A percentile compares a stretch with the other conserved stretches of the same genome.
Evolutionary conservation across 2,797 vertebrate species (phyloP).

Genomic region (Amphiprion clarkii): DNA sequence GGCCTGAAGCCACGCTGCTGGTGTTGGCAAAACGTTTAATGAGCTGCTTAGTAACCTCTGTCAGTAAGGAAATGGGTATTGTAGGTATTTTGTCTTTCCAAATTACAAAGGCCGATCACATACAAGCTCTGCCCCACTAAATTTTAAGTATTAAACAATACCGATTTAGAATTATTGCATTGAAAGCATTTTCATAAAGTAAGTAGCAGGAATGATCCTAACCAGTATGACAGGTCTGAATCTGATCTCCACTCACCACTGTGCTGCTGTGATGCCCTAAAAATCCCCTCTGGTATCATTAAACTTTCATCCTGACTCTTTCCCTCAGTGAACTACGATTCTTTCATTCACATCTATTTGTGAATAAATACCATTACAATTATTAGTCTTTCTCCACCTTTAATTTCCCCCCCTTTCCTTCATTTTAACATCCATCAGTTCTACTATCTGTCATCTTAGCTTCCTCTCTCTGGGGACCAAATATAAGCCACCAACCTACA

Average conservation of each 20-base stretch:
- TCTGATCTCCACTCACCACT: constrained; percentile 35
- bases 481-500: constrained; percentile 21
- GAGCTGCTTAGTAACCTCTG: background rate
- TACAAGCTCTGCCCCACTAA: background rate
- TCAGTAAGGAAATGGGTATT: background rate
- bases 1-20: too few relatives aligned
- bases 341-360: constrained; percentile 21
- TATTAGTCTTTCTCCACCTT: constrained; percentile 21
- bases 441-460: constrained; percentile 35
- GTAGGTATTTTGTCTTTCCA: too few relatives aligned
- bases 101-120: background rate
- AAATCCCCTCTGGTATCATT: constrained; percentile 55
- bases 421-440: constrained; percentile 39
- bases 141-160: background rate
- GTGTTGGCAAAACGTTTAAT: too few relatives aligned
- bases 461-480: constrained; percentile 16
- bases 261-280: constrained; percentile 20
- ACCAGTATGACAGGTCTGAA: constrained; percentile 10
- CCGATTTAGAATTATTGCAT: background rate
- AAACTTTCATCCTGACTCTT: constrained; percentile 57
- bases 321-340: constrained; percentile 22
- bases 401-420: background rate
- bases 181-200: constrained; percentile 20
- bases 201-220: constrained; percentile 11
- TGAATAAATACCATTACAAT: constrained; percentile 16